Conservation (phyloP, 2,113 vertebrate genomes). For the Pluvianellus socialis region DNA sequence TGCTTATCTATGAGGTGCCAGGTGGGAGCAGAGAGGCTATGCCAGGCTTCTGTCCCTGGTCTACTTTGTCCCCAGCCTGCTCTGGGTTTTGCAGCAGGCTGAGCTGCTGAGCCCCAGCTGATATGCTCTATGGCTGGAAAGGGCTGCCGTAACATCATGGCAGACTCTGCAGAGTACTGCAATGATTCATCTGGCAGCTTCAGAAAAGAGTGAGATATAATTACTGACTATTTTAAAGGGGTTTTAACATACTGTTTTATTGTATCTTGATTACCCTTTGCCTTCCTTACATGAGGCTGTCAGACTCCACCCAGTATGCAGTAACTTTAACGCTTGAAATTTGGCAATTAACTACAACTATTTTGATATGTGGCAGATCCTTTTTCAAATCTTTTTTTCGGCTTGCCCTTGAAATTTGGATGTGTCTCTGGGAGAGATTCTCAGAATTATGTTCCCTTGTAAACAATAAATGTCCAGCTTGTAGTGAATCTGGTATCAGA, state of each 20-base stretch:
- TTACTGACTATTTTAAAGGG: neutral
- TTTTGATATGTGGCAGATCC: neutral
- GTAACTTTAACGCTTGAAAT: neutral
- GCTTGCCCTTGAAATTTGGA: no score
- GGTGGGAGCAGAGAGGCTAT: neutral
- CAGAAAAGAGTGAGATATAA: neutral
- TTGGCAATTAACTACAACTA: neutral
- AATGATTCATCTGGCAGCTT: neutral
- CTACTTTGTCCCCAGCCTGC: neutral
- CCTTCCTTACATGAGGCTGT: neutral
- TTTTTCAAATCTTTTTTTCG: neutral
- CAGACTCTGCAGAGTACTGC: neutral
- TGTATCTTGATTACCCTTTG: neutral
- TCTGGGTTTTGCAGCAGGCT: neutral
- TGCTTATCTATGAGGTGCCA: neutral
- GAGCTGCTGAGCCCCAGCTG: neutral
- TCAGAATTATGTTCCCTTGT: neutral
- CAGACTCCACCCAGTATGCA: neutral
- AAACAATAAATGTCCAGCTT: neutral
- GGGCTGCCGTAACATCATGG: neutral
- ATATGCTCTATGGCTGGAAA: neutral
- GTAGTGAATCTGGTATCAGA: neutral
- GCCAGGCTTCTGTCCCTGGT: neutral
- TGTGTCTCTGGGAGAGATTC: neutral
- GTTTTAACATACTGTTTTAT: neutral